These are phyloP conservation scores for Micrasema minimum DNA, from an alignment of 1,140 invertebrate species.

Conservation along the genomic window DNA sequence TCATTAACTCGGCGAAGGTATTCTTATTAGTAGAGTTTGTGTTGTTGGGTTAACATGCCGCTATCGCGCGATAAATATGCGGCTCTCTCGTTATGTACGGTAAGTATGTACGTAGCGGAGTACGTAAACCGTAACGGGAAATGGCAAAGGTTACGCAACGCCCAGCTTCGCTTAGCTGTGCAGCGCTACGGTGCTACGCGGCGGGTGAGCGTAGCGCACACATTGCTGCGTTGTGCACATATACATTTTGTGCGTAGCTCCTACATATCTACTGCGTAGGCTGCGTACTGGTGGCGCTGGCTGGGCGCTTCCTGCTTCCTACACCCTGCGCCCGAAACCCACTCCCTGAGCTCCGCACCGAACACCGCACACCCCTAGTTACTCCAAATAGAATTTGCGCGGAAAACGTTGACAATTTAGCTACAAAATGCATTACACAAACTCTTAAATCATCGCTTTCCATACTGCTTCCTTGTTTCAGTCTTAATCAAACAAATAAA, in stretches of 20 bases:
- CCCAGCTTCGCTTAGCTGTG: conserved; percentile 17
- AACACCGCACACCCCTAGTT: too few species aligned
- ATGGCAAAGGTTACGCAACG: conserved; percentile 38
- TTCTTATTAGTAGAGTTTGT: background rate
- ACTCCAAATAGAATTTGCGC: conserved; percentile 12
- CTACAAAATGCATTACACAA: conserved; percentile 3
- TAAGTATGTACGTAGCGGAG: too few species aligned
- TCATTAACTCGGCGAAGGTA: conserved; percentile 4
- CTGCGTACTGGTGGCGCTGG: background rate
- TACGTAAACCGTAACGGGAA: conserved; percentile 11
- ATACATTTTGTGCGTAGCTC: background rate
- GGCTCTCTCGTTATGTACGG: background rate
- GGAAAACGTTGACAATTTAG: background rate
- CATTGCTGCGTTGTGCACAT: conserved; percentile 16
- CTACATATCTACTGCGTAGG: background rate
- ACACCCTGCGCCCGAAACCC: background rate
- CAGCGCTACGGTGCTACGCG: conserved; percentile 14
- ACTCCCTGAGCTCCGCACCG: background rate
- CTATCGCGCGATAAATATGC: background rate
- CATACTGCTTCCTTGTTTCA: too few species aligned
- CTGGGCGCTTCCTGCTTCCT: background rate
- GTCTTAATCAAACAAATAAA: too few species aligned
- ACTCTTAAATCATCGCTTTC: background rate
- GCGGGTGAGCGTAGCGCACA: conserved; percentile 18
- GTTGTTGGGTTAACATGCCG: background rate